These are phyloP conservation scores for Phoebastria nigripes DNA, from an alignment of 2,797 vertebrate genomes.

Conservation along the genomic window DNA sequence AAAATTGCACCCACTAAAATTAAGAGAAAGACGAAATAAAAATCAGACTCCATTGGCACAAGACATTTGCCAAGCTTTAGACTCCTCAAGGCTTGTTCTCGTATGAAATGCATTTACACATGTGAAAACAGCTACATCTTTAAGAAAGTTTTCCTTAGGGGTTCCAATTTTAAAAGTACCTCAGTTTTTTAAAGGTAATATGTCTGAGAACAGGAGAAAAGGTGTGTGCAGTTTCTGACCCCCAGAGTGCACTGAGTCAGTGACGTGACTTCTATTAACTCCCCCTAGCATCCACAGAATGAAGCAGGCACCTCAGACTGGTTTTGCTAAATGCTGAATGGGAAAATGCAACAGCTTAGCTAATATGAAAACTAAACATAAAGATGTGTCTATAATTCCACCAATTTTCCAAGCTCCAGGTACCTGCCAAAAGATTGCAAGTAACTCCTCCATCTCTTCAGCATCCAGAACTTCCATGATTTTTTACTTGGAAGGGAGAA, in stretches of 20 bases:
- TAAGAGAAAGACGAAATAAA: background rate
- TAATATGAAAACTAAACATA: background rate
- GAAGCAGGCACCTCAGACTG: background rate
- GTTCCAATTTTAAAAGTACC: background rate
- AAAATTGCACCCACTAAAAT: background rate
- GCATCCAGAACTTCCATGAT: background rate
- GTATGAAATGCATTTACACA: background rate
- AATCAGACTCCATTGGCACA: rapidly evolving
- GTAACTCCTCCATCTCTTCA: background rate
- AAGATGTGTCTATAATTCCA: background rate
- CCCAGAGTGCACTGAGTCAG: background rate
- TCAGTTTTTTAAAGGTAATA: background rate
- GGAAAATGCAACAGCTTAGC: background rate
- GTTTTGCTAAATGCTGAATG: background rate
- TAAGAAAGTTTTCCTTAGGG: background rate
- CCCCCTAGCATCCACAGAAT: background rate
- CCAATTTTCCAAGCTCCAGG: background rate
- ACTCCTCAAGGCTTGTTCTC: background rate
- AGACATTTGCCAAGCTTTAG: background rate
- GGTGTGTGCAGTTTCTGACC: rapidly evolving
- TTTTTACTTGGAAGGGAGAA: background rate
- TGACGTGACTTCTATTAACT: rapidly evolving
- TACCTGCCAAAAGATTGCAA: background rate
- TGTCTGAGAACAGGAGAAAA: background rate
- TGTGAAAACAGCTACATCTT: background rate